A percentile compares a stretch with the other conserved stretches of the same genome.
Evolutionary conservation across 2,797 vertebrate genomes (phyloP).

Genomic region (Scleropages formosus): DNA sequence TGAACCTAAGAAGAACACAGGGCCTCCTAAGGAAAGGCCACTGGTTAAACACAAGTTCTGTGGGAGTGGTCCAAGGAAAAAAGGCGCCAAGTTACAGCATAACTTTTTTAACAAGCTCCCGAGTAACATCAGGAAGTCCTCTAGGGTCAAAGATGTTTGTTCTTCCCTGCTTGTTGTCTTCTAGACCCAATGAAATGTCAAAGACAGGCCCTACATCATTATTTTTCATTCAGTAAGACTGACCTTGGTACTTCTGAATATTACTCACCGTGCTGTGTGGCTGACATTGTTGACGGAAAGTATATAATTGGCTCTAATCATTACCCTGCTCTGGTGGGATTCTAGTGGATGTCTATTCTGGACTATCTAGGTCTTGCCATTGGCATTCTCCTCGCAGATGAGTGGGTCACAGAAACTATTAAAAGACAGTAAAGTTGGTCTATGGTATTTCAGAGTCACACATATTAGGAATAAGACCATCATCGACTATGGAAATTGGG

Average conservation of each 20-base stretch:
- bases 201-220: constrained; percentile 38
- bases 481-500: constrained; percentile 42
- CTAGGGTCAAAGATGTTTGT: constrained; percentile 29
- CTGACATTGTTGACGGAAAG: constrained; percentile 50
- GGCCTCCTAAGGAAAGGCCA: not conserved
- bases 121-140: constrained; percentile 42
- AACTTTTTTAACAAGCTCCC: constrained; percentile 40
- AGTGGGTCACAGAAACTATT: constrained; percentile 45
- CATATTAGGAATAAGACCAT: constrained; percentile 41
- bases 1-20: not conserved
- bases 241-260: constrained; percentile 42
- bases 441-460: constrained; percentile 49
- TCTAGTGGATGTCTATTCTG: constrained; percentile 40
- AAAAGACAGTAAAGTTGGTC: constrained; percentile 41
- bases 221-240: constrained; percentile 44
- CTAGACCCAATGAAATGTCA: constrained; percentile 43
- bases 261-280: constrained; percentile 46
- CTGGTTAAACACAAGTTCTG: constrained; percentile 24
- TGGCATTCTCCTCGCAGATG: constrained; percentile 37
- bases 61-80: constrained; percentile 26
- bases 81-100: constrained; percentile 27
- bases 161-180: constrained; percentile 40
- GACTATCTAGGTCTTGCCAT: constrained; percentile 41
- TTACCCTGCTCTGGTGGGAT: constrained; percentile 41
- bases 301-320: constrained; percentile 54